Conservation (phyloP, 2,113 vertebrate genomes). For the Nesoenas mayeri region DNA sequence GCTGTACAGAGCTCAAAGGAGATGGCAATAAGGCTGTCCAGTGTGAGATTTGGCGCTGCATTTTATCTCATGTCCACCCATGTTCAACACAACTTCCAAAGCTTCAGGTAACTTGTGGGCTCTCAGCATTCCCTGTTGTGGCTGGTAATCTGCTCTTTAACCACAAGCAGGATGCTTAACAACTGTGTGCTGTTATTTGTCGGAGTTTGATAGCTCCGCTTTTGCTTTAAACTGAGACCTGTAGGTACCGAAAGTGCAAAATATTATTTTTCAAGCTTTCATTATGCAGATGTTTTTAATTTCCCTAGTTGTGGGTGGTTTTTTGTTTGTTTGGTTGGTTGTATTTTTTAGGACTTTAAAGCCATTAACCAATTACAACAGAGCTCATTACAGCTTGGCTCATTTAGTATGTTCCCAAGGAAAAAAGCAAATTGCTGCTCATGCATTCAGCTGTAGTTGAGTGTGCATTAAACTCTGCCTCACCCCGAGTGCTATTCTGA, state of each 20-base stretch:
- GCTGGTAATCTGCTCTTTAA: background rate
- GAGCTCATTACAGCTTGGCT: background rate
- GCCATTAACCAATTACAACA: background rate
- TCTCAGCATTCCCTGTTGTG: background rate
- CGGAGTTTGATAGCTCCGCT: background rate
- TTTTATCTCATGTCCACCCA: background rate
- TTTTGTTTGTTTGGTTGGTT: too few species aligned
- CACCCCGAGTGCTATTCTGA: background rate
- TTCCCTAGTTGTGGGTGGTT: background rate
- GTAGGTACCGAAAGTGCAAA: background rate
- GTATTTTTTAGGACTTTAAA: background rate
- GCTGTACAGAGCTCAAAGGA: background rate
- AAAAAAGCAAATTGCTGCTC: background rate
- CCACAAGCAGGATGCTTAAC: background rate
- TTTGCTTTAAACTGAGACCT: background rate
- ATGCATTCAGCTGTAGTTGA: background rate
- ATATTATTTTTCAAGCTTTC: background rate
- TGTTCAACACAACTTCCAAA: background rate
- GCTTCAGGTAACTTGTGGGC: background rate
- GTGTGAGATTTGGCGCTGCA: background rate
- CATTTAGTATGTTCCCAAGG: background rate
- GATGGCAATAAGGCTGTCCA: background rate
- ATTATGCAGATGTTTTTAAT: background rate
- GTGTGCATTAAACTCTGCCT: slow-evolving; percentile 1
- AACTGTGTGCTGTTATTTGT: background rate